phyloP scores from a whole-genome alignment of 2,888 invertebrate species.

The Phragmatobia fuliginosa region DNA sequence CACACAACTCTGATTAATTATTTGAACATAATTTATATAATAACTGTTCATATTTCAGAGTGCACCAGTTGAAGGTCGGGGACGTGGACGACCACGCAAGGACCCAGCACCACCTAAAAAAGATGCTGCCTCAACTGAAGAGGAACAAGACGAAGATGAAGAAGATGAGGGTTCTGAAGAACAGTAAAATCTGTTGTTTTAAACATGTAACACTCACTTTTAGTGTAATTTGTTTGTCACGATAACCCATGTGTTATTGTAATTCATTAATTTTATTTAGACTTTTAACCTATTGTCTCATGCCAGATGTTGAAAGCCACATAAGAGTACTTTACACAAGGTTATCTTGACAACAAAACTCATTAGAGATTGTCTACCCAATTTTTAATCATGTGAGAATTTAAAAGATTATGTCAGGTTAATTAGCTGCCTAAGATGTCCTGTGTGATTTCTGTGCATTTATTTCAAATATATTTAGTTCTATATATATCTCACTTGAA shows the following conservation, averaged over 20 bases:
- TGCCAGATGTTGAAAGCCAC: conserved; percentile 29
- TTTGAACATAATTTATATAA: too few relatives aligned
- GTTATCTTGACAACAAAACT: conserved; percentile 80
- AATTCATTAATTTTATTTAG: conserved; percentile 60
- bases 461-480: conserved; percentile 65
- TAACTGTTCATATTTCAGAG: conserved; percentile 57
- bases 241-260: conserved; percentile 72
- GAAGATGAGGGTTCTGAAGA: conserved; percentile 83
- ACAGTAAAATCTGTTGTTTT: conserved; percentile 77
- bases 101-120: conserved; percentile 82
- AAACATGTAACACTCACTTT: conserved; percentile 65
- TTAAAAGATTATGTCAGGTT: conserved; percentile 47
- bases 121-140: conserved; percentile 81
- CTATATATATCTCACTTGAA: conserved; percentile 69
- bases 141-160: conserved; percentile 83
- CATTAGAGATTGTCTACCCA: conserved; percentile 73
- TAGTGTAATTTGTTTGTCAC: conserved; percentile 83
- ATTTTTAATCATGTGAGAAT: conserved; percentile 77
- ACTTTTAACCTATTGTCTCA: conserved; percentile 52
- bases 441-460: conserved; percentile 72
- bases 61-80: conserved; percentile 76
- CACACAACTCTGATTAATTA: too few relatives aligned
- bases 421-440: conserved; percentile 38
- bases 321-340: conserved; percentile 53
- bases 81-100: conserved; percentile 82